Evolutionary conservation across 2,113 vertebrate genomes (phyloP), one percentile per base, ranked within the genome.

Genomic region (Oryzias melastigma): DNA sequence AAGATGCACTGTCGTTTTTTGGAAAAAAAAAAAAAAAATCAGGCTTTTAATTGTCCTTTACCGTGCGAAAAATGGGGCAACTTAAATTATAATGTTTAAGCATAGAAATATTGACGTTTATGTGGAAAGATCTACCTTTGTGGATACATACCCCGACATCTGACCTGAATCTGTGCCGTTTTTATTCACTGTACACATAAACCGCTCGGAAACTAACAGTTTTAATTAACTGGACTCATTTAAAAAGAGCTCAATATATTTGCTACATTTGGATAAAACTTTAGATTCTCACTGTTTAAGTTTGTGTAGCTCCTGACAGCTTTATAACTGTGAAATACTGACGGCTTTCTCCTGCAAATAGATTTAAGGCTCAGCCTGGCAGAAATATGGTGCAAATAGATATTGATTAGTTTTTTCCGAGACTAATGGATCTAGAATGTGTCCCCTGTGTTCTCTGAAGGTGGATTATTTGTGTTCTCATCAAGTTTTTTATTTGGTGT

Each of bases 251-350:
- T 27, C 7, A 35, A 10, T 10, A 35, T 12, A 35, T 35, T 35
- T 35, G 3, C 35, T 16, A 45, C 10, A 17, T 86, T 20, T 45
- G 43, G 71, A 47, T 46, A 48, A 65, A 58, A 65, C 59, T 42
- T 40, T 59, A 55, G 20, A 68, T 68, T 55, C 68, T 60, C 72
- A 24, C 49, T 27, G 51, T 62, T 71, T 62, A 68, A 69, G 67
- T 77, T 24, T 67, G 49, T 54, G 49, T 62, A 50, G 48, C n/a
- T 29, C 52, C 56, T 46, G 54, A 76, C 57, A 62, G 53, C 48
- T 65, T 66, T 57, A 77, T 27, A 50, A 43, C 67, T 29, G 24
- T 64, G 51, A 77, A 80, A 62, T 62, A 64, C 54, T 17, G 44
- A 50, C 45, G 48, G 18, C 53, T 49, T 70, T 72, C 61, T 63